Conservation (phyloP, 2,113 vertebrate species). For the Puffinus mauretanicus region DNA sequence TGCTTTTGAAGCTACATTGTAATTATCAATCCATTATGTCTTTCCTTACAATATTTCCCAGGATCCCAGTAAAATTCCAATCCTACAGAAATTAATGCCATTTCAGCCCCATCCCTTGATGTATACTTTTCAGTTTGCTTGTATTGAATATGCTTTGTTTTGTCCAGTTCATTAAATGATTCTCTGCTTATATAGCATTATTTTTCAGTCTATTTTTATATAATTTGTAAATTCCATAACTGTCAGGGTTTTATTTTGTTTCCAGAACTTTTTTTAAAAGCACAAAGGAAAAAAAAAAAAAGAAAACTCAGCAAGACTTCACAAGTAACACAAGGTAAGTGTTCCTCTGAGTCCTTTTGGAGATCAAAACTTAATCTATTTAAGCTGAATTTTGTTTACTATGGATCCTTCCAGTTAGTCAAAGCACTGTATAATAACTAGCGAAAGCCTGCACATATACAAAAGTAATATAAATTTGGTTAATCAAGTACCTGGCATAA, state of each 20-base stretch:
- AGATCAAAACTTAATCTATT: background rate
- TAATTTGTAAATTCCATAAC: background rate
- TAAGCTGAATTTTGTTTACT: background rate
- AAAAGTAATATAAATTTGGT: background rate
- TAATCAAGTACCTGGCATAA: background rate
- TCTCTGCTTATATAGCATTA: background rate
- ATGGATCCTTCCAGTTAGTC: background rate
- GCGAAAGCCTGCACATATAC: background rate
- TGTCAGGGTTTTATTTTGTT: background rate
- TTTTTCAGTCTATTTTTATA: background rate
- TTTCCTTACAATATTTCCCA: background rate
- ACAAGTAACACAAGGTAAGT: background rate
- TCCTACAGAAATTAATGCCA: background rate
- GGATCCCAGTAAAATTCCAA: background rate
- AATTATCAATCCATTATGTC: background rate
- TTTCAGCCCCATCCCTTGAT: background rate
- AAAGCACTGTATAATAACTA: background rate
- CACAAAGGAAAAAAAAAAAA: too few species aligned
- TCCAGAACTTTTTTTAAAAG: background rate
- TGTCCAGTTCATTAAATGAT: background rate
- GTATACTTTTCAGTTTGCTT: background rate
- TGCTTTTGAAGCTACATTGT: background rate
- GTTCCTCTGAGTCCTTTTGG: background rate
- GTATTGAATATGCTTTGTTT: background rate
- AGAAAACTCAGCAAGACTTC: background rate